phyloP scores from a whole-genome alignment of 2,888 invertebrate species.

The Spatulosminthurus flaviceps region DNA sequence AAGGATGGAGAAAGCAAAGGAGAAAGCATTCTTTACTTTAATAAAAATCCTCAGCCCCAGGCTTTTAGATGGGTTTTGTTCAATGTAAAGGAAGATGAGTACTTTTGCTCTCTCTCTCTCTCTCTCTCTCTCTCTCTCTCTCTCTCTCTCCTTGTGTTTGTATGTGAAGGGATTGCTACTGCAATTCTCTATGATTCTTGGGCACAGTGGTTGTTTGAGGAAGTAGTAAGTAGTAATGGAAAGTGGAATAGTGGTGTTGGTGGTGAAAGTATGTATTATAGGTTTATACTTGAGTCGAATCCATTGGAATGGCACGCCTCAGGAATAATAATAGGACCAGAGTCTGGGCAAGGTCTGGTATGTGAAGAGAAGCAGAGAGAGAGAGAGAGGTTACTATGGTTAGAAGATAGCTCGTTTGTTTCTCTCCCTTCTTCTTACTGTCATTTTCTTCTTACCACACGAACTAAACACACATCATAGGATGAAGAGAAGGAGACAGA shows the following conservation, averaged over 20 bases:
- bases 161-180: no score
- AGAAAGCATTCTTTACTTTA: no score
- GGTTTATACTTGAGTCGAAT: background rate
- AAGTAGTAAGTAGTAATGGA: constrained; percentile 15
- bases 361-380: background rate
- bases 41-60: no score
- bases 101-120: no score
- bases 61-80: no score
- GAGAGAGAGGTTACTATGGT: background rate
- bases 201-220: no score
- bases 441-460: background rate
- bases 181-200: no score
- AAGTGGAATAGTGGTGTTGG: constrained; percentile 15
- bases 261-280: constrained; percentile 28
- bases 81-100: no score
- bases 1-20: no score
- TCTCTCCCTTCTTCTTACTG: background rate
- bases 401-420: background rate
- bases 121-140: no score
- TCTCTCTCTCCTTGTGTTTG: no score
- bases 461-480: background rate
- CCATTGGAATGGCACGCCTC: constrained; percentile 37
- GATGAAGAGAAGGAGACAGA: background rate
- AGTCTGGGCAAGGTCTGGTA: constrained; percentile 26
- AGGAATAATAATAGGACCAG: constrained; percentile 36